Evolutionary conservation across 2,113 vertebrate genomes (phyloP).

Genomic region (Vulpes ferrilata): DNA sequence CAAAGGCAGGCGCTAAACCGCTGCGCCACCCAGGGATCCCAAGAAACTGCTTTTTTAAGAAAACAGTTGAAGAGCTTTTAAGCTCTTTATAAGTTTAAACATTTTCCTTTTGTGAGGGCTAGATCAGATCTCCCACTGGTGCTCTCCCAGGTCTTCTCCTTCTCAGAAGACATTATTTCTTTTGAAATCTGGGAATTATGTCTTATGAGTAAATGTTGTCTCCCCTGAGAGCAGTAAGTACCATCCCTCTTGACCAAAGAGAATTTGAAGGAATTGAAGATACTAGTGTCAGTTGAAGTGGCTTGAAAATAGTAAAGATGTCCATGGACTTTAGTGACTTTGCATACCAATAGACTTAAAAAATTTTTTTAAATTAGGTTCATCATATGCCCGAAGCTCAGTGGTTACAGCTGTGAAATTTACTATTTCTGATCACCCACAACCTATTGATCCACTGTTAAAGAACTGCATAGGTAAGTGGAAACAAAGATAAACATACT

Average conservation of each 20-base stretch:
- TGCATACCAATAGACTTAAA: constrained; percentile 3
- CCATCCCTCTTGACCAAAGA: neutral
- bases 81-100: constrained; percentile 22
- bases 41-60: constrained; percentile 32
- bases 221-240: neutral
- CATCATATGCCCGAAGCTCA: constrained; percentile 98
- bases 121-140: neutral
- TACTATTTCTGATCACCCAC: constrained; percentile 99
- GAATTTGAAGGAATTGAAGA: constrained; percentile 10
- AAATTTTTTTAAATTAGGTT: constrained; percentile 89
- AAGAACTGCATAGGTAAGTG: constrained; percentile 98
- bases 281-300: constrained; percentile 11
- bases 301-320: constrained; percentile 4
- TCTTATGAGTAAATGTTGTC: constrained; percentile 25
- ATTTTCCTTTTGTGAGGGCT: neutral
- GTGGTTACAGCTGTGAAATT: constrained; percentile 99
- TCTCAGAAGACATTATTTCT: neutral
- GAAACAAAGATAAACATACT: neutral
- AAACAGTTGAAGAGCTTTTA: neutral
- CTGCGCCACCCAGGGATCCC: no score
- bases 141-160: neutral
- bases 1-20: no score
- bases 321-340: neutral
- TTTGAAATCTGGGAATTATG: neutral
- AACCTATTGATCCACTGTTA: constrained; percentile 97